A percentile compares a stretch with the other conserved stretches of the same genome.
Evolutionary conservation across 2,888 invertebrate species (phyloP).

Genomic region (Drosophila setosimentum): DNA sequence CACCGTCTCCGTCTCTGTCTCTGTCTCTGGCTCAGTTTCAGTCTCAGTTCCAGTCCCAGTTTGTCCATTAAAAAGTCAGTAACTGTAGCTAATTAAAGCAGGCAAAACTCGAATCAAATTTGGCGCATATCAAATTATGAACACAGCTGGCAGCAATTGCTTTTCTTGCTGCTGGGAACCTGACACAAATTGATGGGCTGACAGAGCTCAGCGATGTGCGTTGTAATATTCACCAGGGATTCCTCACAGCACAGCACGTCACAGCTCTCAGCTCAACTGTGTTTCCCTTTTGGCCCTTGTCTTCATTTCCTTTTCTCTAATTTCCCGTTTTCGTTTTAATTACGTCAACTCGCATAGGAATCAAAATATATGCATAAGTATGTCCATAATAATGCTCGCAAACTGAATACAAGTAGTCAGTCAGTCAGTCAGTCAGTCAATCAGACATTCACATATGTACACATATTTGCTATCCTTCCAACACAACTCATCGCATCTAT

Average conservation of each 20-base stretch:
- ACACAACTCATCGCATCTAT: neutral
- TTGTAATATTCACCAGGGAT: slow-evolving; percentile 65
- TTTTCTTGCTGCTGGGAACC: slow-evolving; percentile 47
- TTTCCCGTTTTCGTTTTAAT: slow-evolving; percentile 69
- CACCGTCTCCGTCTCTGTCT: neutral
- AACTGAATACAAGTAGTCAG: neutral
- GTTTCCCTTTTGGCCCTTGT: slow-evolving; percentile 12
- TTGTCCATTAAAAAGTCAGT: slow-evolving; percentile 78
- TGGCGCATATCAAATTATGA: slow-evolving; percentile 78
- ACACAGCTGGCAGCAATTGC: slow-evolving; percentile 78
- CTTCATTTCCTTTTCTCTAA: slow-evolving; percentile 56
- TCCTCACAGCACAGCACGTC: slow-evolving; percentile 2
- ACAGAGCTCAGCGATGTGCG: slow-evolving; percentile 61
- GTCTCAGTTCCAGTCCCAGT: slow-evolving; percentile 42
- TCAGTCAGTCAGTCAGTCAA: slow-evolving; percentile 2
- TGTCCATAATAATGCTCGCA: slow-evolving; percentile 18
- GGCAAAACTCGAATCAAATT: slow-evolving; percentile 77
- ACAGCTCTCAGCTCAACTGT: slow-evolving; percentile 1
- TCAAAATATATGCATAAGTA: slow-evolving; percentile 48
- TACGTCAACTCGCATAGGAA: slow-evolving; percentile 62
- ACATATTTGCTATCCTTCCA: slow-evolving; percentile 16
- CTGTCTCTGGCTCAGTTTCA: slow-evolving; percentile 2
- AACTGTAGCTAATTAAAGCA: slow-evolving; percentile 77
- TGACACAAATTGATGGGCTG: slow-evolving; percentile 67
- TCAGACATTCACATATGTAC: slow-evolving; percentile 7